These are phyloP conservation scores for Butastur rufipennis DNA, from an alignment of 2,113 vertebrate genomes.

Conservation along the genomic window DNA sequence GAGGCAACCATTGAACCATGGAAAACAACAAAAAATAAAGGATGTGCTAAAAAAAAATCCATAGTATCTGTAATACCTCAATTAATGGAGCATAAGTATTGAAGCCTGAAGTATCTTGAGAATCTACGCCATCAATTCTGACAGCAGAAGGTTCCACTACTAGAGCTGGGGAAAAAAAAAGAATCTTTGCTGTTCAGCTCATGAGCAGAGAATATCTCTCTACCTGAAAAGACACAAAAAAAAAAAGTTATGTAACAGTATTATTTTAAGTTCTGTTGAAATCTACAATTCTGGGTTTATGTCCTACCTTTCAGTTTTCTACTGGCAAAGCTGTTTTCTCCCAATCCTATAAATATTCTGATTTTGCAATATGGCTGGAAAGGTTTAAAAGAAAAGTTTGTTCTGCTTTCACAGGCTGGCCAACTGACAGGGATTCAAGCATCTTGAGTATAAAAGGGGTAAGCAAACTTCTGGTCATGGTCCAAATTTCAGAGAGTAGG, in stretches of 20 bases:
- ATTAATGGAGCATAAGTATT: constrained; percentile 32
- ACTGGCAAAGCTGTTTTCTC: not conserved
- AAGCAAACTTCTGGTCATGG: not conserved
- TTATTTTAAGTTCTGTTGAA: not conserved
- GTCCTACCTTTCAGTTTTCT: not conserved
- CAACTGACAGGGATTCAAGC: not conserved
- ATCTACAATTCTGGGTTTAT: not conserved
- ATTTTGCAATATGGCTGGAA: not conserved
- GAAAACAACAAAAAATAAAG: constrained; percentile 30
- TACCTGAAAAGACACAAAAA: not conserved
- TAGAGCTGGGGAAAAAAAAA: not conserved
- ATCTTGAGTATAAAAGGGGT: not conserved
- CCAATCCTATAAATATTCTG: not conserved
- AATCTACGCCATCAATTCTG: constrained; percentile 40
- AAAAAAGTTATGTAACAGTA: not conserved
- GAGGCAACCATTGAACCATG: not conserved
- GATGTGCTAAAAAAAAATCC: constrained; percentile 3
- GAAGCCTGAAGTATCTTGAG: constrained; percentile 48
- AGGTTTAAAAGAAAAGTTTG: not conserved
- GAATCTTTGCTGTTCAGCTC: not conserved
- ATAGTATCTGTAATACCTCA: constrained; percentile 39
- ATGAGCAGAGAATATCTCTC: not conserved
- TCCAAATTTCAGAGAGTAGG: not conserved
- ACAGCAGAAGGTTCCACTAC: constrained; percentile 26
- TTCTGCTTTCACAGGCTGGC: not conserved